These are phyloP conservation scores for Hippocampus barbouri DNA, from an alignment of 2,113 vertebrate genomes.

Conservation along the genomic window DNA sequence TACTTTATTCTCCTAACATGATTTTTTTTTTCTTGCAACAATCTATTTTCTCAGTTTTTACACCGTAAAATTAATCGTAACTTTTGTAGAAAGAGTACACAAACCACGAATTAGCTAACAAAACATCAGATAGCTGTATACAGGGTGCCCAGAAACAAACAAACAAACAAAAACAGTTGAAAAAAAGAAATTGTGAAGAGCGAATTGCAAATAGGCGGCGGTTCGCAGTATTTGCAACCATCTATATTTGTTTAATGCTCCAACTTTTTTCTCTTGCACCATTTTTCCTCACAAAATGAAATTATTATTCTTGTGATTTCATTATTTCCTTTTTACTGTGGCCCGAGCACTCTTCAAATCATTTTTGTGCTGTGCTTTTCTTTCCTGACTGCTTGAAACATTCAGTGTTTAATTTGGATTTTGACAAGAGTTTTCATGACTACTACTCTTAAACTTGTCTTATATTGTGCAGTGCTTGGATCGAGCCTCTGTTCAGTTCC, in stretches of 20 bases:
- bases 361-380: conserved; percentile 56
- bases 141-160: not conserved
- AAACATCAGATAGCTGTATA: not conserved
- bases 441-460: conserved; percentile 24
- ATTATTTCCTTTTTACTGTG: not conserved
- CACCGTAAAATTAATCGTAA: no score
- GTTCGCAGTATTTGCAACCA: not conserved
- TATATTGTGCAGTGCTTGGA: conserved; percentile 22
- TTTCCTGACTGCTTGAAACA: conserved; percentile 47
- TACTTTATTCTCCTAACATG: no score
- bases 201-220: not conserved
- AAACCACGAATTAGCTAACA: not conserved
- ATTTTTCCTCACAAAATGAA: not conserved
- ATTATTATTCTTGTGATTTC: not conserved
- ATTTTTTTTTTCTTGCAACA: no score
- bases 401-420: conserved; percentile 53
- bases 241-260: not conserved
- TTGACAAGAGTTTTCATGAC: not conserved
- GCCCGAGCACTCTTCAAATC: conserved; percentile 35
- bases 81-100: not conserved
- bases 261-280: not conserved
- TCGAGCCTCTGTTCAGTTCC: conserved; percentile 26
- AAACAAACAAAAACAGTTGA: no score
- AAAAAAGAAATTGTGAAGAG: not conserved
- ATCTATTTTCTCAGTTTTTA: no score